Conservation (phyloP, 2,113 vertebrate species). For the Gopherus flavomarginatus region DNA sequence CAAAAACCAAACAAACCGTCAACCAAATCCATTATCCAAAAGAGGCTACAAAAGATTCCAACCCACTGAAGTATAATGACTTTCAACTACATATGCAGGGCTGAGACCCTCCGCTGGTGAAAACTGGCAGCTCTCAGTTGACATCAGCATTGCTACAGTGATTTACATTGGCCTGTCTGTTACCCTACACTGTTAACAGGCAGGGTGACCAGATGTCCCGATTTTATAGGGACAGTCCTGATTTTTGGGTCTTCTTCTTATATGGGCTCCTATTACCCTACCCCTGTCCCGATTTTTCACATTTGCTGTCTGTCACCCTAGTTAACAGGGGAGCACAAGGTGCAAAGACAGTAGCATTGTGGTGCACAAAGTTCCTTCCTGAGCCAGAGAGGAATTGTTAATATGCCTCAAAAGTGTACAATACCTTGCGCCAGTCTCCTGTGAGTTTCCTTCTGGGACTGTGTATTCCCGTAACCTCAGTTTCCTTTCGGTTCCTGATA, state of each 20-base stretch:
- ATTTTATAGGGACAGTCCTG: no score
- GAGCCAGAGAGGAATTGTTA: background rate
- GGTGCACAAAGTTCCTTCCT: background rate
- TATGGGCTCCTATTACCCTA: no score
- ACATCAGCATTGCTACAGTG: background rate
- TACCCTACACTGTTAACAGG: no score
- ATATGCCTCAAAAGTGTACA: fast-evolving
- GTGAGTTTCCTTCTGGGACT: fast-evolving
- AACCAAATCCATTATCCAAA: constrained; percentile 26
- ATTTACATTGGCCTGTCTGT: constrained; percentile 10
- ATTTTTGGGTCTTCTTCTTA: no score
- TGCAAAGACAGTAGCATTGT: background rate
- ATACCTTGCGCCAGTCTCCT: fast-evolving
- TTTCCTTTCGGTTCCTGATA: background rate
- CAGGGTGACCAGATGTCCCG: no score
- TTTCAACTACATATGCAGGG: constrained; percentile 49
- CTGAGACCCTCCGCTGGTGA: background rate
- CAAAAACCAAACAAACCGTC: no score
- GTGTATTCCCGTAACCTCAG: fast-evolving
- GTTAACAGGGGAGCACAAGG: background rate
- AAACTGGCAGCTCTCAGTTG: constrained; percentile 9
- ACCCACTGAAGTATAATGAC: constrained; percentile 20
- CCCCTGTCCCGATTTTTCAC: no score
- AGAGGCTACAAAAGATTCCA: constrained; percentile 30
- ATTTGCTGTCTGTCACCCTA: background rate